Evolutionary conservation across 2,797 vertebrate genomes (phyloP), one percentile per base, ranked within the genome.

Genomic region (Margarornis squamiger): DNA sequence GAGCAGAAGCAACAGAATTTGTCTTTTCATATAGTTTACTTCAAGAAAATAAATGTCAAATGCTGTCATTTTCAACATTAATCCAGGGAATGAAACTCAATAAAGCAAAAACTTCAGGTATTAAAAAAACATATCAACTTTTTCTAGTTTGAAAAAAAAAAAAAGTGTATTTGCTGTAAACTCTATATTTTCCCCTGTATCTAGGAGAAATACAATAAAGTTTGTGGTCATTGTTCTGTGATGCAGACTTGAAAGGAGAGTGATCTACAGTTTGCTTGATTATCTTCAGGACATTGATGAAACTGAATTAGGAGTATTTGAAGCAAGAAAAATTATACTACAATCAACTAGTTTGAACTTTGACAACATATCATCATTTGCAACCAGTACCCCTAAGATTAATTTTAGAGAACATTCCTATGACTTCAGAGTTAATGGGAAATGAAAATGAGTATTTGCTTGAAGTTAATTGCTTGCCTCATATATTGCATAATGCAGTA

Each of bases 381-480:
- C 39, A 91, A 38, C 84, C 52, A 43, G 12, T 39, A 74, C 16
- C 51, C 55, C 21, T 27, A 86, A 72, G 72, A 89, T 84, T 94
- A 96, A 93, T 91, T 94, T 92, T 91, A 38, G 71, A 96, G 36
- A 52, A 87, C 21, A 67, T 82, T 20, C 48, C 32, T 91, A 57
- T 91, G 63, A 88, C 65, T 92, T 80, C 55, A 77, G 52, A 93
- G 41, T 89, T 95, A 95, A 95, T 94, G 46, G 81, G 46, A 95
- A 96, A 89, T 52, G 34, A 93, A 94, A 96, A 95, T 92, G 9
- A 94, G 39, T 96, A 93, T 96, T 96, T 96, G 84, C 91, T 85
- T 85, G 87, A 87, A 94, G 81, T 91, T 96, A 96, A 92, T 93
- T 95, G 78, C 92, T 96, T 94, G 63, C 59, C 48, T 92, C 63